phyloP scores from a whole-genome alignment of 1,140 invertebrate genomes.

The Drosophila quadrilineata region DNA sequence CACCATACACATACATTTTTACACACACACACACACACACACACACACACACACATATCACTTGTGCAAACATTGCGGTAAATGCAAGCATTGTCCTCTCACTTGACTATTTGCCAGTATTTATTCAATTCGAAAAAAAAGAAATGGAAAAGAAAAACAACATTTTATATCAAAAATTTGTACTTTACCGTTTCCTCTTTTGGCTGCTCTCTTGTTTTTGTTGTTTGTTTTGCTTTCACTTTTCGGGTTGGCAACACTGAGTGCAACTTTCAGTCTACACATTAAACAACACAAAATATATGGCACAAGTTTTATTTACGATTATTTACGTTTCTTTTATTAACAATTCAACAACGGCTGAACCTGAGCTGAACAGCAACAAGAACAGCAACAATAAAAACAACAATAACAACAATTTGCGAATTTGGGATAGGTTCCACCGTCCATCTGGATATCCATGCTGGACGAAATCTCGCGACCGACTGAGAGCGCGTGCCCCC shows the following conservation, averaged over 20 bases:
- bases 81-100: too few species aligned
- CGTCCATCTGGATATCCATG: constrained; percentile 42
- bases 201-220: not conserved
- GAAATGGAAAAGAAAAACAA: too few species aligned
- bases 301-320: not conserved
- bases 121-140: too few species aligned
- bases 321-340: not conserved
- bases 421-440: not conserved
- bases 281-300: too few species aligned
- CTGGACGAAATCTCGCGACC: constrained; percentile 57
- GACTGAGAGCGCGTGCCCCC: constrained; percentile 35
- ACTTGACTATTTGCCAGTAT: too few species aligned
- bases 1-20: constrained; percentile 4
- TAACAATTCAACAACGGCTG: constrained; percentile 24
- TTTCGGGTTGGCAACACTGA: too few species aligned
- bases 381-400: constrained; percentile 22
- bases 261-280: too few species aligned
- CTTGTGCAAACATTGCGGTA: not conserved
- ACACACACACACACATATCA: not conserved
- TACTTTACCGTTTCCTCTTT: too few species aligned
- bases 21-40: constrained; percentile 6
- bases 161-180: too few species aligned
- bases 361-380: constrained; percentile 11
- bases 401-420: not conserved
- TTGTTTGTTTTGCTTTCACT: constrained; percentile 2